Evolutionary conservation across 2,113 vertebrate species (phyloP).

Genomic region (Corvus cornix): DNA sequence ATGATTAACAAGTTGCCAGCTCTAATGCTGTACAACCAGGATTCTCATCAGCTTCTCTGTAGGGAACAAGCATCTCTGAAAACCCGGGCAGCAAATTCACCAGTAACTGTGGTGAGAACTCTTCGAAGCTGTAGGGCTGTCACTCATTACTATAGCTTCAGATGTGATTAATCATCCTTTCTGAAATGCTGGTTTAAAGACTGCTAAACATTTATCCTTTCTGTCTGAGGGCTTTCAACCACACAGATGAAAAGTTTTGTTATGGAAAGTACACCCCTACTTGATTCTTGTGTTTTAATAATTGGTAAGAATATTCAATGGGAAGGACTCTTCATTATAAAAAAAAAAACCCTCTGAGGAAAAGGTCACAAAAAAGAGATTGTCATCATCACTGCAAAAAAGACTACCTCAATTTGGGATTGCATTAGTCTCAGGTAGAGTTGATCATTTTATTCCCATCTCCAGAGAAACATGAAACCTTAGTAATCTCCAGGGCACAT

Average conservation of each 20-base stretch:
- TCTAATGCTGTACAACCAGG: background rate
- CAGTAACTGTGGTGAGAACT: background rate
- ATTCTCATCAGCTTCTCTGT: background rate
- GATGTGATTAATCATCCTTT: background rate
- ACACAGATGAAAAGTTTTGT: background rate
- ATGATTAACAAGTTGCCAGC: background rate
- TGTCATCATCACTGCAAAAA: background rate
- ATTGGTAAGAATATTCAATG: background rate
- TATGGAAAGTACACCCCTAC: background rate
- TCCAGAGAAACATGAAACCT: background rate
- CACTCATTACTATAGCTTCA: background rate
- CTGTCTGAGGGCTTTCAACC: background rate
- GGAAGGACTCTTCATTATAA: background rate
- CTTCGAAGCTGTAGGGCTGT: background rate
- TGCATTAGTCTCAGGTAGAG: background rate
- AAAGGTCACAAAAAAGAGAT: background rate
- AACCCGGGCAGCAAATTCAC: background rate
- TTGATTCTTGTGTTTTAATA: background rate
- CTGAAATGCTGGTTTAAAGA: background rate
- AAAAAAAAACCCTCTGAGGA: background rate
- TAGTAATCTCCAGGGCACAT: background rate
- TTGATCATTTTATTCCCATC: background rate
- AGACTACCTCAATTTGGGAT: background rate
- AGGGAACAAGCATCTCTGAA: background rate
- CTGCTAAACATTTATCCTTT: background rate